Percentiles rank a stretch among this genome's conserved stretches.
These are phyloP conservation scores for Drosophila jambulina DNA, from an alignment of 1,140 invertebrate genomes.

Conservation along the genomic window DNA sequence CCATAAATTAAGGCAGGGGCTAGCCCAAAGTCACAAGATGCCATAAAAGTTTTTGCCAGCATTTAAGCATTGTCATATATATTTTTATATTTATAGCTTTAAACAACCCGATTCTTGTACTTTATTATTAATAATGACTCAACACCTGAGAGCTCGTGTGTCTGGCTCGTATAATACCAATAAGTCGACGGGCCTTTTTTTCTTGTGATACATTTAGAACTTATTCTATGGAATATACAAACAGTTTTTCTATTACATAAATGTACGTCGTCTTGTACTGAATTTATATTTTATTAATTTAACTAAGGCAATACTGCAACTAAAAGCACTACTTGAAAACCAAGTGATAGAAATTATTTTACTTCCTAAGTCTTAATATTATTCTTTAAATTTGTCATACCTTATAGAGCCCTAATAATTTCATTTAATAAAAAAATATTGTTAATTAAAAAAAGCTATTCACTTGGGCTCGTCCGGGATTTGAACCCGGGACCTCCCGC, in stretches of 20 bases:
- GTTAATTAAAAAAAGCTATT: slow-evolving; percentile 10
- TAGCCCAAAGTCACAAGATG: slow-evolving; percentile 28
- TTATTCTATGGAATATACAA: not conserved
- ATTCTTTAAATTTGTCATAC: not conserved
- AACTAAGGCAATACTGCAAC: not conserved
- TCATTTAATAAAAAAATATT: not conserved
- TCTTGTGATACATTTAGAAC: not conserved
- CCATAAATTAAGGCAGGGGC: slow-evolving; percentile 61
- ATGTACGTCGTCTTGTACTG: not conserved
- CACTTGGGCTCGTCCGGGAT: slow-evolving; percentile 87
- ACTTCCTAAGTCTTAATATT: not conserved
- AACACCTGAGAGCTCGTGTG: slow-evolving; percentile 17
- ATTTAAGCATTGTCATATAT: slow-evolving; percentile 37
- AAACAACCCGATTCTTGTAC: slow-evolving; percentile 32
- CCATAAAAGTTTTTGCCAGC: slow-evolving; percentile 39
- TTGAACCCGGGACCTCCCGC: slow-evolving; percentile 89
- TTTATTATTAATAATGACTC: slow-evolving; percentile 46
- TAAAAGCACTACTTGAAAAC: not conserved
- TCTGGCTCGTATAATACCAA: slow-evolving; percentile 13
- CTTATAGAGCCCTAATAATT: not conserved
- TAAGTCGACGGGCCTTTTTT: slow-evolving; percentile 6
- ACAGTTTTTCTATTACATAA: not conserved
- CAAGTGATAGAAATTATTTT: not conserved
- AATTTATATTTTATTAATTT: not conserved
- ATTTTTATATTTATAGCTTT: slow-evolving; percentile 35